Evolutionary conservation across 2,113 vertebrate genomes (phyloP).

Genomic region (Chloropsis hardwickii): DNA sequence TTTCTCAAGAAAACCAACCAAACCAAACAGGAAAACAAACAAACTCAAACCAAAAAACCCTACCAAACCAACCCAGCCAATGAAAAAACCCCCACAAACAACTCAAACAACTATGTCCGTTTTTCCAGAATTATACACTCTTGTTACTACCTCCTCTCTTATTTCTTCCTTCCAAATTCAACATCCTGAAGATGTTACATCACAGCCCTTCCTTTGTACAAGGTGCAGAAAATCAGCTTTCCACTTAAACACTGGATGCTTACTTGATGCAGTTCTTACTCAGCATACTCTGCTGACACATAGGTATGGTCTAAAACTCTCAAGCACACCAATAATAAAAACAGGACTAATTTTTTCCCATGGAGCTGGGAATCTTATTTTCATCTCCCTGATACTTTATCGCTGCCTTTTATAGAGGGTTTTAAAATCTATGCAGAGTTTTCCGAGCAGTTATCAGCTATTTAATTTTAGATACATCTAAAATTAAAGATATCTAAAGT

Average conservation of each 20-base stretch:
- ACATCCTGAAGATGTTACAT: not conserved
- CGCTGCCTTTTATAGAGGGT: not conserved
- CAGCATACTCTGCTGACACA: not conserved
- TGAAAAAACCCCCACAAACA: fast-evolving
- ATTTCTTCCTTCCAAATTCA: not conserved
- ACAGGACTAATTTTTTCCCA: not conserved
- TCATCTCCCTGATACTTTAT: not conserved
- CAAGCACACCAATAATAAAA: not conserved
- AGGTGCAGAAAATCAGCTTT: not conserved
- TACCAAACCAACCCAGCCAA: not conserved
- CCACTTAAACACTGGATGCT: not conserved
- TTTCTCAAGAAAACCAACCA: not conserved
- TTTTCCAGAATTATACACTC: not conserved
- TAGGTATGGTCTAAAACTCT: not conserved
- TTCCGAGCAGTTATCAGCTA: not conserved
- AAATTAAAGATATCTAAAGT: not conserved
- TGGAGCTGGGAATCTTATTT: not conserved
- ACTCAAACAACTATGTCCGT: not conserved
- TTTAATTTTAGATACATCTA: not conserved
- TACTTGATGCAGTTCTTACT: not conserved
- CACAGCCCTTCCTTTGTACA: not conserved
- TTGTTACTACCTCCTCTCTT: not conserved
- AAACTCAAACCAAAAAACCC: not conserved
- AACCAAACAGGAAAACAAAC: not conserved
- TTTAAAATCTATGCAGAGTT: not conserved